Conservation (phyloP, 2,888 invertebrate species). For the Lacanobia wlatinum region DNA sequence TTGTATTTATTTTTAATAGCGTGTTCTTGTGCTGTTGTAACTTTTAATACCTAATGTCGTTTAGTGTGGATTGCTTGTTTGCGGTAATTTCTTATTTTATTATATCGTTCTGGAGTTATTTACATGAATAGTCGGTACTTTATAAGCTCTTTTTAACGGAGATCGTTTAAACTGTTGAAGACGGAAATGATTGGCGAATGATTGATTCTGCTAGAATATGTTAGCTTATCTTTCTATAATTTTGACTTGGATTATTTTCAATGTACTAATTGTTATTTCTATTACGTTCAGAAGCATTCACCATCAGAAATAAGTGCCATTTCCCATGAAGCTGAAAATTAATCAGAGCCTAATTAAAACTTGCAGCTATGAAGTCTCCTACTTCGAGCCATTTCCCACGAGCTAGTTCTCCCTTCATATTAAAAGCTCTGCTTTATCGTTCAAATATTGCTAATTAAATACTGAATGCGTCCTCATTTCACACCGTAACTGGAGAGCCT, state of each 20-base stretch:
- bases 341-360: constrained; percentile 22
- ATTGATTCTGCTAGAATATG: neutral
- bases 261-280: neutral
- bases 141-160: neutral
- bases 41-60: neutral
- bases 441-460: constrained; percentile 54
- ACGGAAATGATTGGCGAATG: neutral
- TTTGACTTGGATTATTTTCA: neutral
- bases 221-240: neutral
- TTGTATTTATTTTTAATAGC: constrained; percentile 32
- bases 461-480: constrained; percentile 53
- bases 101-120: neutral
- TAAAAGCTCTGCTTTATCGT: constrained; percentile 36
- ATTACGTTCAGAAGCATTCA: neutral
- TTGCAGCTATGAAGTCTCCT: constrained; percentile 24
- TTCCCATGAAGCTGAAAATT: constrained; percentile 18
- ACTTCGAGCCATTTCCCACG: neutral
- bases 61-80: constrained; percentile 14
- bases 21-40: constrained; percentile 1
- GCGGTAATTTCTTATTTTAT: neutral
- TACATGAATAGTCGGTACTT: neutral
- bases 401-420: constrained; percentile 6
- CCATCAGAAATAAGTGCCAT: neutral
- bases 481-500: constrained; percentile 58
- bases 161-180: neutral